These are phyloP conservation scores for Ctenosaura bakeri DNA, from an alignment of 2,797 vertebrate species.

Conservation along the genomic window DNA sequence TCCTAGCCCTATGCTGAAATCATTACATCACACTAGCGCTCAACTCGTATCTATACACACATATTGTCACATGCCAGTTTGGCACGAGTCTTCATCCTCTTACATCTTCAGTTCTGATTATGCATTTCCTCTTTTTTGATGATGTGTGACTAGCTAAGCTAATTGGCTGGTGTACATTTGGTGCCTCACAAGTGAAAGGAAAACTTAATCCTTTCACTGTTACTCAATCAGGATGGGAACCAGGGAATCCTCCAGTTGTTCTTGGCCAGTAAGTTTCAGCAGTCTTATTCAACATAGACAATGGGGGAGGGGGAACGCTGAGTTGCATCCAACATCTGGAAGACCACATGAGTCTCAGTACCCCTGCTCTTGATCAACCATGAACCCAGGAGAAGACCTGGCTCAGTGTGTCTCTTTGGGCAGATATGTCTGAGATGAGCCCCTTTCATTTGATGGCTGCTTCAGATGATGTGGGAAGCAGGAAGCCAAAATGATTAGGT, in stretches of 20 bases:
- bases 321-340: too few relatives aligned
- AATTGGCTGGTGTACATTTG: neutral
- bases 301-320: too few relatives aligned
- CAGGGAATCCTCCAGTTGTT: too few relatives aligned
- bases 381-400: neutral
- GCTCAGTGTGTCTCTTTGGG: neutral
- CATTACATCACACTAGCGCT: too few relatives aligned
- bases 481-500: neutral
- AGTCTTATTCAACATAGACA: too few relatives aligned
- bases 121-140: neutral
- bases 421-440: neutral
- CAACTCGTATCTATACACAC: neutral
- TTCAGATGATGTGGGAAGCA: neutral
- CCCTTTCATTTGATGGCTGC: neutral
- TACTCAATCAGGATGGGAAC: too few relatives aligned
- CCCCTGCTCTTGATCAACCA: neutral
- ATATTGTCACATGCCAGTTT: neutral
- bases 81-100: neutral
- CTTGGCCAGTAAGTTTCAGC: too few relatives aligned
- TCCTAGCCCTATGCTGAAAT: too few relatives aligned
- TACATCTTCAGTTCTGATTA: neutral
- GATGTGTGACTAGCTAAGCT: neutral
- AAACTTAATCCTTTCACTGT: neutral
- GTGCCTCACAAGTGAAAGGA: neutral
- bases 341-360: too few relatives aligned